A percentile compares a stretch with the other conserved stretches of the same genome.
Evolutionary conservation across 2,797 vertebrate genomes (phyloP).

Genomic region (Microctenopoma steveboyesi): DNA sequence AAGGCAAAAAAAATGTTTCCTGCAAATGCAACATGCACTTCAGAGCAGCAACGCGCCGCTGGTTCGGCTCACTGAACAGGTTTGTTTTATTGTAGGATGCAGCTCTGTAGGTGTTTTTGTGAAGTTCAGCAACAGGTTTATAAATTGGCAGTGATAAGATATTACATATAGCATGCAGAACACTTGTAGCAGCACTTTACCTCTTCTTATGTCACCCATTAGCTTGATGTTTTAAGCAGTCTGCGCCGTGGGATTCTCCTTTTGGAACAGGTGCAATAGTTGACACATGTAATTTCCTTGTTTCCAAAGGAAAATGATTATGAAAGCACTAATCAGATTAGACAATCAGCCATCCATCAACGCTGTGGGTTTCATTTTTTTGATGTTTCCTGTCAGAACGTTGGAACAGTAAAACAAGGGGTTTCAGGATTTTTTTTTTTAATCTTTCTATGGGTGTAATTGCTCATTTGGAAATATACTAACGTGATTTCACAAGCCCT

Average conservation of each 20-base stretch:
- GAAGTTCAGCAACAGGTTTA: constrained; percentile 18
- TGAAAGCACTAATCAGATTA: constrained; percentile 39
- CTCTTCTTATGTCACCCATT: background rate
- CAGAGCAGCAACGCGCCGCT: background rate
- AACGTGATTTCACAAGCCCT: constrained; percentile 40
- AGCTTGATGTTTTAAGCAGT: background rate
- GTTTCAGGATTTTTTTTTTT: constrained; percentile 26
- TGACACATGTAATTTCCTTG: constrained; percentile 3
- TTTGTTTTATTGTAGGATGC: constrained; percentile 8
- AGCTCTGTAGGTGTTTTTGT: constrained; percentile 7
- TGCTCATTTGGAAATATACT: constrained; percentile 41
- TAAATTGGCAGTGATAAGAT: constrained; percentile 5
- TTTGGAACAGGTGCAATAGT: constrained; percentile 14
- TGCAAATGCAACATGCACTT: constrained; percentile 5
- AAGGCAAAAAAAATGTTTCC: constrained; percentile 20
- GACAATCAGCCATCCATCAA: constrained; percentile 59
- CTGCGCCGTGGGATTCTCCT: background rate
- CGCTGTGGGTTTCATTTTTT: background rate
- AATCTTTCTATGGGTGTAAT: constrained; percentile 40
- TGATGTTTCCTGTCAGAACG: constrained; percentile 4
- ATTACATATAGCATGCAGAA: background rate
- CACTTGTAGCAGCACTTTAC: background rate
- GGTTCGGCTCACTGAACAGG: constrained; percentile 7
- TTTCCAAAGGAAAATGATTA: constrained; percentile 19
- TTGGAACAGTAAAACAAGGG: constrained; percentile 21